Conservation (phyloP, 1,140 invertebrate species). For the Trichonephila inaurata region DNA sequence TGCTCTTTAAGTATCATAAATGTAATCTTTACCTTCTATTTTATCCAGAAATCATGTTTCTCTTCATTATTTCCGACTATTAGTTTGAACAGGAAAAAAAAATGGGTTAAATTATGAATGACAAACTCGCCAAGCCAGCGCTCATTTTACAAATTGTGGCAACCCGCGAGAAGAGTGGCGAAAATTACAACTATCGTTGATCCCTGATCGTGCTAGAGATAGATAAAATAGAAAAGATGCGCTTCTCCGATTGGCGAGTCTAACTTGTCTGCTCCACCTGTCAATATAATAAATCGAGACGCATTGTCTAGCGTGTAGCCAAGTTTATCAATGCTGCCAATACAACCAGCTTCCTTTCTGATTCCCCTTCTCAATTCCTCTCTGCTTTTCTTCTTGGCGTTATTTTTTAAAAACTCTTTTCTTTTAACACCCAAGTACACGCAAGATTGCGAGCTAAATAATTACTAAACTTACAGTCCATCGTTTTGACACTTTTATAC, state of each 20-base stretch:
- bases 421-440: constrained; percentile 52
- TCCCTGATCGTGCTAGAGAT: constrained; percentile 75
- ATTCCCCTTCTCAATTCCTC: not conserved
- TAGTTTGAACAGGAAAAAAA: not conserved
- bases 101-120: not conserved
- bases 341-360: constrained; percentile 69
- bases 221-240: constrained; percentile 76
- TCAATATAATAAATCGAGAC: constrained; percentile 76
- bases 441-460: constrained; percentile 73
- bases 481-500: constrained; percentile 73
- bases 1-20: too few relatives aligned
- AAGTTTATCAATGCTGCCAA: constrained; percentile 76
- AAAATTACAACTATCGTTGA: constrained; percentile 76
- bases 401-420: constrained; percentile 48
- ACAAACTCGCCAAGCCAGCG: constrained; percentile 43
- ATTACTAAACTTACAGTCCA: constrained; percentile 72
- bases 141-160: not conserved
- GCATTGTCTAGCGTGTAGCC: constrained; percentile 74
- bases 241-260: constrained; percentile 73
- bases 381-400: not conserved
- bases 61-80: too few relatives aligned
- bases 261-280: constrained; percentile 74
- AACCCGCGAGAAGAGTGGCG: constrained; percentile 2
- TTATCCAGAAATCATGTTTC: too few relatives aligned
- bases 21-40: too few relatives aligned